phyloP scores from a whole-genome alignment of 1,140 invertebrate species.

The Zaprionus vittiger region DNA sequence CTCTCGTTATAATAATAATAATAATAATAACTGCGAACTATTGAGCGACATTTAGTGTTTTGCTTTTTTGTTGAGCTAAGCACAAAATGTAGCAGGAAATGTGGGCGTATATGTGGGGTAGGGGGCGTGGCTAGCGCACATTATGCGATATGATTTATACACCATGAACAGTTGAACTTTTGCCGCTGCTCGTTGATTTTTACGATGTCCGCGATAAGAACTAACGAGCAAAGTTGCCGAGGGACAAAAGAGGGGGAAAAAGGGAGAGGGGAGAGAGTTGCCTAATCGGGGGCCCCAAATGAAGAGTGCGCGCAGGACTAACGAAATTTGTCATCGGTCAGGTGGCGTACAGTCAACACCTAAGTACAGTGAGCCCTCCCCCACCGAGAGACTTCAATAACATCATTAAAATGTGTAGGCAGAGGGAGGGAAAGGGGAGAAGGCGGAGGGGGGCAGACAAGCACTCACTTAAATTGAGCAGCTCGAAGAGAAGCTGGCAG shows the following conservation, averaged over 20 bases:
- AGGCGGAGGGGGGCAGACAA: background rate
- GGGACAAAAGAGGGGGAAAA: background rate
- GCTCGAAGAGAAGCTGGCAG: constrained; percentile 10
- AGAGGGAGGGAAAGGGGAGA: background rate
- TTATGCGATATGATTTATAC: constrained; percentile 46
- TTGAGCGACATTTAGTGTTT: constrained; percentile 35
- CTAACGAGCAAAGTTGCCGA: constrained; percentile 40
- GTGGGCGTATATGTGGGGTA: constrained; percentile 8
- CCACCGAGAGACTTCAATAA: constrained; percentile 40
- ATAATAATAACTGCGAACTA: constrained; percentile 45
- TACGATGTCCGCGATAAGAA: constrained; percentile 43
- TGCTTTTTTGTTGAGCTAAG: constrained; percentile 42
- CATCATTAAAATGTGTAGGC: constrained; percentile 47
- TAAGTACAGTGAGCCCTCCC: constrained; percentile 17
- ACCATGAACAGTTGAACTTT: constrained; percentile 30
- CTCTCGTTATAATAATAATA: constrained; percentile 21
- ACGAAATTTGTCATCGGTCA: constrained; percentile 39
- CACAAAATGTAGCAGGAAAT: constrained; percentile 23
- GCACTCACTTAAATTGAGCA: constrained; percentile 57
- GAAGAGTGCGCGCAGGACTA: background rate
- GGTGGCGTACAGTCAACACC: constrained; percentile 47
- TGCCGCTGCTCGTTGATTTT: constrained; percentile 36
- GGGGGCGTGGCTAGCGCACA: constrained; percentile 31
- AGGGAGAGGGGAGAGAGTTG: background rate
- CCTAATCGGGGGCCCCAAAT: constrained; percentile 16